Base-by-base conservation (phyloP, 2,797 vertebrate genomes). In the Peromyscus attwateri region DNA sequence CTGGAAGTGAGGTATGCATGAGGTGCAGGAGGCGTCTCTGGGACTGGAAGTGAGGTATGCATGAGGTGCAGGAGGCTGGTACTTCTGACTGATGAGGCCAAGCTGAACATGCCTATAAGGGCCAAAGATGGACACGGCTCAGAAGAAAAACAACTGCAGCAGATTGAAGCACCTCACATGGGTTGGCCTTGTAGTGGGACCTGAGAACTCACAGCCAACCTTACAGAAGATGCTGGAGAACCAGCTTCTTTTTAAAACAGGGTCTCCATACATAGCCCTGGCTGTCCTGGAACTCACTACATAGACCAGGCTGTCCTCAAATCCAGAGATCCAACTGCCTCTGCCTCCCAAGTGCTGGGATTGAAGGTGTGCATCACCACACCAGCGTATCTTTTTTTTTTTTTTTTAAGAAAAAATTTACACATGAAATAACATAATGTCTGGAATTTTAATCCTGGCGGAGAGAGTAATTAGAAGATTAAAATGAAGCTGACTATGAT, bases 391-490 rank as follows among this genome's bases (percentile, higher is more conserved):
- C 31, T 1, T 27, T 91, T 46, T 73, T n/a, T 90, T 91, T n/a
- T n/a, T n/a, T 94, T 85, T n/a, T 66, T 64, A 27, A 27, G 43
- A 76, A 79, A 95, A 85, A 76, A 95, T 95, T 96, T 94, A 85
- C 43, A 94, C 85, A 89, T 95, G 31, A 91, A 91, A 85, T 91
- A 37, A 60, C 66, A n/a, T 19, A 14, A 23, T 87, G 1, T 88
- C 40, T 95, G 52, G 21, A 87, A 70, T 95, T 93, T 84, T 92
- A 93, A 95, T 95, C 49, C 70, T 83, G 68, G 46, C 90, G 37
- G 49, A 84, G 31, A 68, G n/a, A 81, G 49, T 64, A 31, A 3
- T 27, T 70, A 55, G 43, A 34, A 55, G 49, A 52, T 14, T 80
- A 64, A 95, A 93, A 81, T 82, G 62, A 94, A 77, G 64, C 10